Evolutionary conservation across 2,113 vertebrate species (phyloP), one percentile per base, ranked within the genome.

Genomic region (Polypterus bichir): DNA sequence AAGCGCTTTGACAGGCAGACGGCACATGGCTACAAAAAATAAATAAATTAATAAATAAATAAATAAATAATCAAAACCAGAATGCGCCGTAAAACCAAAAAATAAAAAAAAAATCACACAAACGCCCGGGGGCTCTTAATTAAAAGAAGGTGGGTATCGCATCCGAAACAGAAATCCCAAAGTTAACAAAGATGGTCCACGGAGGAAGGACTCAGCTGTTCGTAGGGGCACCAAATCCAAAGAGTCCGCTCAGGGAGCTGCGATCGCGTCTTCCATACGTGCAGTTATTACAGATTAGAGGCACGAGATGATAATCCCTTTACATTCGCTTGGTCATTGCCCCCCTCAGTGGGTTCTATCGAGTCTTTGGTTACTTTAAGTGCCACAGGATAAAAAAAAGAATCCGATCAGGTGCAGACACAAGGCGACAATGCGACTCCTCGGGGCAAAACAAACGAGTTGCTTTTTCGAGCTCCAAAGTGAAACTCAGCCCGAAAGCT

Each of bases 401-500:
- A 27, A 27, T 27, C 27, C 27, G 27, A 27, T 51, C 63, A 44
- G 62, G 56, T 65, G 59, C 51, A 65, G 27, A 27, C 27, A 27
- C 27, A 47, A 55, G 59, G 51, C 46, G n/a, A 58, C 64, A 66
- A 48, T 58, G 60, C 44, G 44, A 47, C 46, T 66, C 56, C 55
- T 57, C 56, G 59, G 54, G 57, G 44, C 51, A 62, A 48, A 64
- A 58, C 48, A 56, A 45, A 66, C 65, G 53, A 59, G 60, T 62
- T 67, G 64, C 51, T 57, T 57, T 57, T 56, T 61, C 59, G 27
- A 62, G 75, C 73, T 75, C 55, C 64, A 10, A 63, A 64, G 60
- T 70, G 63, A 11, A 64, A 65, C 72, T 73, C 71, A 62, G 65
- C 49, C 57, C 58, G 46, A 54, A 57, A 64, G 66, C 66, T 61